Evolutionary conservation across 23 tunicate genomes (phyloP), one percentile per base, ranked within the genome.

Genomic region (Phallusia fumigata): DNA sequence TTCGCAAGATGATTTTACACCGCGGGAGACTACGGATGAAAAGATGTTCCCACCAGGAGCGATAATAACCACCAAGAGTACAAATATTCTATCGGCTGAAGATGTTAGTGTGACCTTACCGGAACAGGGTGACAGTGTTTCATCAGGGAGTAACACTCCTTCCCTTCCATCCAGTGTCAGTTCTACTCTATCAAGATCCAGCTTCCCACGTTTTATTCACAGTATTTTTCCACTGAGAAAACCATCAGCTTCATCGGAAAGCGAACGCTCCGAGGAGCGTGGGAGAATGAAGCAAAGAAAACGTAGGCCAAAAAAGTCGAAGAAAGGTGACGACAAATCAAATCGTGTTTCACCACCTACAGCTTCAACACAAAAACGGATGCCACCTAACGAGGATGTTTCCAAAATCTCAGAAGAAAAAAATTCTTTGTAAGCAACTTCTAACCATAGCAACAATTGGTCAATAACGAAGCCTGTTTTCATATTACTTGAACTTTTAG

Each of bases 151-250:
- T 0, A 81, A 80, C 22, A 53, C 85, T 64, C 91, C 91, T 0
- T 83, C 86, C 3, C 28, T 58, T 22, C 13, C 74, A 22, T 79
- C 81, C 36, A 47, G 74, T 36, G 52, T 76, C 15, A 32, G 80
- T 30, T 92, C 97, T 65, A 78, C 74, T n/a, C 26, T 79, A 21
- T 88, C 91, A 8, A 65, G 40, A 16, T 87, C 97, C 31, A 92
- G 97, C 18, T 92, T 92, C 36, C 97, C 97, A 36, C 88, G 86
- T 0, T 92, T 92, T 65, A 75, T 92, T 51, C 97, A 92, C 76
- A 92, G 97, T 81, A 86, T 92, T 58, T 92, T 82, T 76, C 94
- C 94, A 13, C 83, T 89, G 73, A 88, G 94, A 36, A 74, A 81
- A 65, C 36, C 78, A 30, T 84, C 88, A 30, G 36, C 82, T 6